Evolutionary conservation across 2,797 vertebrate genomes (phyloP).

Genomic region (Acipenser oxyrinchus): DNA sequence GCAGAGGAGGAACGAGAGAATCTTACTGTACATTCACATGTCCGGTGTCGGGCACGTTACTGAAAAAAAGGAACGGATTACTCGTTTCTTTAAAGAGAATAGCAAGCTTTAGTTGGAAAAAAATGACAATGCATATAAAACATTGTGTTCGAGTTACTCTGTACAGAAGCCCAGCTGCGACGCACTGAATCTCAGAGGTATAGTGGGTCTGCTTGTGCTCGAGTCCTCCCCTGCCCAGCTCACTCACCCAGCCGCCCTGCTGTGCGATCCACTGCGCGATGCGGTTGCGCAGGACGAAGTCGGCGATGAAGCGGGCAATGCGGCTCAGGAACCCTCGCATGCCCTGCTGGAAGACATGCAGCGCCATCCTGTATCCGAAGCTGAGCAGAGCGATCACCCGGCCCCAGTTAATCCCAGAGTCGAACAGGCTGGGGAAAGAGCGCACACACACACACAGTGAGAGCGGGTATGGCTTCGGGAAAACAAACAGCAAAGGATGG

Average conservation of each 20-base stretch:
- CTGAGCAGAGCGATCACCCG: conserved; percentile 60
- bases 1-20: conserved; percentile 16
- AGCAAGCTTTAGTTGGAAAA: too few relatives aligned
- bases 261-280: conserved; percentile 62
- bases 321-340: conserved; percentile 49
- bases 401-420: conserved; percentile 66
- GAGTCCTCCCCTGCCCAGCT: neutral
- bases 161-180: neutral
- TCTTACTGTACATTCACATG: neutral
- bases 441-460: too few relatives aligned
- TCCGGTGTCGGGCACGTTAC: too few relatives aligned
- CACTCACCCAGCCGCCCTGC: conserved; percentile 70
- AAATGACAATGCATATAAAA: too few relatives aligned
- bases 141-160: too few relatives aligned
- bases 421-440: conserved; percentile 51
- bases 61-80: too few relatives aligned
- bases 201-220: neutral
- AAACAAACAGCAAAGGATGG: too few relatives aligned
- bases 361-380: conserved; percentile 66
- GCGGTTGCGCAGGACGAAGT: conserved; percentile 48
- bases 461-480: too few relatives aligned
- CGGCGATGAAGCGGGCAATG: conserved; percentile 39
- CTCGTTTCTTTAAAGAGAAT: too few relatives aligned
- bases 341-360: conserved; percentile 55
- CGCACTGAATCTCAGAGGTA: neutral